phyloP scores from a whole-genome alignment of 2,113 vertebrate genomes.

The Poecile atricapillus region DNA sequence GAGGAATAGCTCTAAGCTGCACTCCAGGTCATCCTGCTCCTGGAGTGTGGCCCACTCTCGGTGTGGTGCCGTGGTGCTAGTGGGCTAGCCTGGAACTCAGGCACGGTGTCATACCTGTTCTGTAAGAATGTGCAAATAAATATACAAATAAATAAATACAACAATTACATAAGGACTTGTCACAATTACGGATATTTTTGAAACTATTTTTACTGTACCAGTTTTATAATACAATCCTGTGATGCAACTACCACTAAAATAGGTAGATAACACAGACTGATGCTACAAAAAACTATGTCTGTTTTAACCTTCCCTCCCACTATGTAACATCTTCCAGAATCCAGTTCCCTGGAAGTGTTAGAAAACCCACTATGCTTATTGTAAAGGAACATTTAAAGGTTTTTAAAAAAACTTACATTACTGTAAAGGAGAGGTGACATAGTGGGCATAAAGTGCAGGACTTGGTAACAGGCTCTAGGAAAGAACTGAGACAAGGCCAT shows the following conservation, averaged over 20 bases:
- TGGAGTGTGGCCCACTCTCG: no score
- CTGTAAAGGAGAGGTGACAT: not conserved
- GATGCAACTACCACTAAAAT: not conserved
- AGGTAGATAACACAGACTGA: not conserved
- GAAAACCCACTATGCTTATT: not conserved
- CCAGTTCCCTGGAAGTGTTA: not conserved
- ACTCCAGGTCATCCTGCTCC: no score
- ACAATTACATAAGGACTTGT: not conserved
- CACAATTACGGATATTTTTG: not conserved
- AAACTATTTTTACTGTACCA: not conserved
- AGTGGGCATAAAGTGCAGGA: not conserved
- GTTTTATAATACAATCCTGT: not conserved
- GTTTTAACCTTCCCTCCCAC: not conserved
- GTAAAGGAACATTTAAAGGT: not conserved
- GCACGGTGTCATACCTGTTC: not conserved
- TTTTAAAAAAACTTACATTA: no score
- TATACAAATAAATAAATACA: not conserved
- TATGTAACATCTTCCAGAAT: not conserved
- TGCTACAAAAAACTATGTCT: not conserved
- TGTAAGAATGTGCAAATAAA: not conserved
- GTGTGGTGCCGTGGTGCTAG: no score
- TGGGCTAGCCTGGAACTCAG: no score
- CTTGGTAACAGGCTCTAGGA: not conserved
- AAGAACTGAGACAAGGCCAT: not conserved
- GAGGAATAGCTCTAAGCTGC: no score